phyloP scores from a whole-genome alignment of 2,888 invertebrate genomes.

The Melieria crassipennis region DNA sequence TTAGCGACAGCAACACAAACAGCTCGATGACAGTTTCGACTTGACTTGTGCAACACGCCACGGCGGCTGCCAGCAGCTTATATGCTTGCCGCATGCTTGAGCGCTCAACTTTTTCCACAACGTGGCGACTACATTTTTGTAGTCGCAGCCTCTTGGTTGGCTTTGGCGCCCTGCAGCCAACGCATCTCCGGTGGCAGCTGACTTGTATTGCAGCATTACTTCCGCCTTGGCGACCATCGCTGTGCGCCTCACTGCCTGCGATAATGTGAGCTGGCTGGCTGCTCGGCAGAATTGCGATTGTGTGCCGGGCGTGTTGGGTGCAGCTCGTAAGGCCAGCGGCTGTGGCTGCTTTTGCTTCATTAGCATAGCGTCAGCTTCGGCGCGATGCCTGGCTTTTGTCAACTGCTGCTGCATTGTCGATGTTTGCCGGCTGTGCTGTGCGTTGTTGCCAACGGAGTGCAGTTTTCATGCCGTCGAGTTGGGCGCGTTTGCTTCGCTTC shows the following conservation, averaged over 20 bases:
- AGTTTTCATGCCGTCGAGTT: too few relatives aligned
- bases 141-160: too few relatives aligned
- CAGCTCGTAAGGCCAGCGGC: background rate
- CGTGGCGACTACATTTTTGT: too few relatives aligned
- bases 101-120: too few relatives aligned
- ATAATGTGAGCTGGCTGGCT: background rate
- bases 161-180: too few relatives aligned
- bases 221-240: constrained; percentile 22
- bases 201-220: constrained; percentile 2
- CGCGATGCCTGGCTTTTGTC: background rate
- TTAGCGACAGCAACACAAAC: background rate
- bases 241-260: constrained; percentile 13
- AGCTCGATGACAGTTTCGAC: constrained; percentile 4
- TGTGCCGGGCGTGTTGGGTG: background rate
- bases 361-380: background rate
- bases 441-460: background rate
- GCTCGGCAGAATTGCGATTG: background rate
- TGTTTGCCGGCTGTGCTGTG: background rate
- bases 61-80: too few relatives aligned
- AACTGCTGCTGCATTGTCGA: background rate
- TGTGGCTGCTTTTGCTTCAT: constrained; percentile 2
- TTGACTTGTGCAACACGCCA: background rate
- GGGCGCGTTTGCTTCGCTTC: too few relatives aligned
- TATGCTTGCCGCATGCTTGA: too few relatives aligned
- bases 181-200: too few relatives aligned